Evolutionary conservation across 2,113 vertebrate species (phyloP), one percentile per base, ranked within the genome.

Genomic region (Nycticebus coucang): DNA sequence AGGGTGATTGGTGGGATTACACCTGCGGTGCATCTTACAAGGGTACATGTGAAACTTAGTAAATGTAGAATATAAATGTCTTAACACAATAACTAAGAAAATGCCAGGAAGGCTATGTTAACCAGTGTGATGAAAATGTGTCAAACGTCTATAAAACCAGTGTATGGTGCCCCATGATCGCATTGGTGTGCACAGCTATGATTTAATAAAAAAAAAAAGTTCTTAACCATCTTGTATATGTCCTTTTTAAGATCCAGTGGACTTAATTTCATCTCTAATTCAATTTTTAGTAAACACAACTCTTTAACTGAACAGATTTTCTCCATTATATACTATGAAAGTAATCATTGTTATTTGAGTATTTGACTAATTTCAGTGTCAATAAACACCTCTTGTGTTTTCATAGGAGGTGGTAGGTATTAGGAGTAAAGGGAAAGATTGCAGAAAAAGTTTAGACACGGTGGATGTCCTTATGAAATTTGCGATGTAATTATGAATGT

Each of bases 361-460:
- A 79, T 66, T 95, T 93, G 83, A 80, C 21, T 95, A 95, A 69
- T 80, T 75, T 78, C 57, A 89, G 14, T 91, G 68, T 82, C 72
- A 53, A 78, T 55, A 91, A 60, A 50, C 10, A 89, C 64, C 45
- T 68, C 66, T 93, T 59, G 59, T 5, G 0, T 55, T 85, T 68
- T 92, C 60, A 35, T 68, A 86, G 50, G 33, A 86, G 9, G n/a
- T 79, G 28, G 5, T 53, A 53, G 60, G 28, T 82, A 59, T 59
- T 83, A 82, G 64, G 15, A 75, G 8, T 74, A 77, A 93, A 90
- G 9, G 2, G 9, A 15, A 13, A 93, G 24, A 68, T 41, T 86
- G 35, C 21, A 53, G 22, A 41, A 79, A 71, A 81, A 78, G 21
- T 60, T 89, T 87, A 86, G 7, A 68, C 82, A 55, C 21, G 89